Conservation (phyloP, 2,888 invertebrate genomes). For the Drosophila setosimentum region DNA sequence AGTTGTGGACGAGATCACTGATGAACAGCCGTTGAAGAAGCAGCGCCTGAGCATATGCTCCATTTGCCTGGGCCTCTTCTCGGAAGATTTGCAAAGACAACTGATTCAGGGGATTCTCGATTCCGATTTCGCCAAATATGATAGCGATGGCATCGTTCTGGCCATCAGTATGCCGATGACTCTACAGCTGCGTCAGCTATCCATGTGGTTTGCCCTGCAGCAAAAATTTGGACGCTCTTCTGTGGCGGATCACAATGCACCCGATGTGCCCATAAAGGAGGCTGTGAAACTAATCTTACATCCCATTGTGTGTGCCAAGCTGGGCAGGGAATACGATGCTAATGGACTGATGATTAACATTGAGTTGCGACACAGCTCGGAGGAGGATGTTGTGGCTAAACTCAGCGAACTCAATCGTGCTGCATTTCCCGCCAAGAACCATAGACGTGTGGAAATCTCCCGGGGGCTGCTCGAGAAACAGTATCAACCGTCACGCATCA, state of each 20-base stretch:
- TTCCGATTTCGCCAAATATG: conserved; percentile 87
- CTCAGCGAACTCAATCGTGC: conserved; percentile 74
- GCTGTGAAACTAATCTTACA: conserved; percentile 92
- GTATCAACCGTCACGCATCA: conserved; percentile 86
- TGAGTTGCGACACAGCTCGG: conserved; percentile 86
- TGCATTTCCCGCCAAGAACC: conserved; percentile 71
- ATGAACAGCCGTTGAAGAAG: conserved; percentile 83
- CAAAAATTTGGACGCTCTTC: conserved; percentile 86
- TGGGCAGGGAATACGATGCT: conserved; percentile 87
- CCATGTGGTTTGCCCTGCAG: conserved; percentile 87
- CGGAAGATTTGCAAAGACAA: conserved; percentile 86
- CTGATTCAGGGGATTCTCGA: conserved; percentile 87
- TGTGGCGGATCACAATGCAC: conserved; percentile 83
- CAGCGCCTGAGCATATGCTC: conserved; percentile 87
- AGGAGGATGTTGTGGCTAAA: conserved; percentile 87
- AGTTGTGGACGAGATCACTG: background rate
- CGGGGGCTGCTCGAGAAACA: conserved; percentile 88
- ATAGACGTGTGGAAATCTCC: conserved; percentile 86
- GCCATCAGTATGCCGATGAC: conserved; percentile 90
- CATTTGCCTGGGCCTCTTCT: conserved; percentile 91
- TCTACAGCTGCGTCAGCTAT: conserved; percentile 89
- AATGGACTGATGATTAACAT: conserved; percentile 86
- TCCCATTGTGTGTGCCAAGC: conserved; percentile 86
- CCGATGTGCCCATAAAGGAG: conserved; percentile 89
- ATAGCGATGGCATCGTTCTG: conserved; percentile 88